Evolutionary conservation across 2,797 vertebrate species (phyloP).

Genomic region (Percopsis omiscomaycus): DNA sequence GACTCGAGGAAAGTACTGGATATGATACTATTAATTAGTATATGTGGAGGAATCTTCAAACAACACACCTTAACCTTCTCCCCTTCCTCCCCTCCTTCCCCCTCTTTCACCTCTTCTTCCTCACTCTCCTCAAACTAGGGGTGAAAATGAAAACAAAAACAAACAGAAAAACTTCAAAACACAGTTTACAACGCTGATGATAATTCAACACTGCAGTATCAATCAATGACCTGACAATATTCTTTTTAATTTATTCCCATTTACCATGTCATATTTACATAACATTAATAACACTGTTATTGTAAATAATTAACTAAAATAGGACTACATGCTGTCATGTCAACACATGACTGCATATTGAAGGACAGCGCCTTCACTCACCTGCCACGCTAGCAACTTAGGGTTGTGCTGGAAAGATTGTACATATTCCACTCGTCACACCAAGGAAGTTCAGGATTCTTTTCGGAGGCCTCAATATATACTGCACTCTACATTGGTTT

Average conservation of each 20-base stretch:
- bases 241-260: not conserved
- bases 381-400: conserved; percentile 52
- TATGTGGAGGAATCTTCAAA: conserved; percentile 9
- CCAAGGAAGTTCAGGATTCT: not conserved
- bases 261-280: no score
- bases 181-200: not conserved
- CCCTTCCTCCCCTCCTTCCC: conserved; percentile 56
- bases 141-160: conserved; percentile 38
- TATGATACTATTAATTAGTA: conserved; percentile 1
- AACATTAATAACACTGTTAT: not conserved
- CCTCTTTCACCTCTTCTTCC: conserved; percentile 50
- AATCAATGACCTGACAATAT: not conserved
- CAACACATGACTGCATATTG: conserved; percentile 56
- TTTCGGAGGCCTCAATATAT: not conserved
- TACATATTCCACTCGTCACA: no score
- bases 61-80: conserved; percentile 71
- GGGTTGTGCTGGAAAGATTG: conserved; percentile 50
- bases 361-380: conserved; percentile 47
- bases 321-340: conserved; percentile 46
- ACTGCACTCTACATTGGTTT: not conserved
- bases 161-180: not conserved
- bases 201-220: no score
- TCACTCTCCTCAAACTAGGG: conserved; percentile 70
- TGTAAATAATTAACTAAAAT: not conserved
- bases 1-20: conserved; percentile 12